Percentiles rank a stretch among this genome's conserved stretches.
These are phyloP conservation scores for Liopterus haemorrhoidalis DNA, from an alignment of 2,888 invertebrate species.

Conservation along the genomic window DNA sequence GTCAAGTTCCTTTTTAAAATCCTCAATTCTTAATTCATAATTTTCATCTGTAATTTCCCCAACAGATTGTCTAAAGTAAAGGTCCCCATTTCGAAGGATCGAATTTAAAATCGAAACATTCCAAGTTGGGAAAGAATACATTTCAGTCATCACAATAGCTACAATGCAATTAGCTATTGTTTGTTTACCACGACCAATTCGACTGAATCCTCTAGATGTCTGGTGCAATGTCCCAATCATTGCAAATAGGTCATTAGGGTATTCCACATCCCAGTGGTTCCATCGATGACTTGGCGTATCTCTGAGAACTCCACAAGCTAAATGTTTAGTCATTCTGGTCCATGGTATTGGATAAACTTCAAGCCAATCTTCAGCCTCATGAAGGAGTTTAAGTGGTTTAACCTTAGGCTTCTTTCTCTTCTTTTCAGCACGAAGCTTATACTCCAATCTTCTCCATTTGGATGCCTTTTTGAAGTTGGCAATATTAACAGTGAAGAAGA, in stretches of 20 bases:
- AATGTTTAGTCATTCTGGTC: conserved; percentile 36
- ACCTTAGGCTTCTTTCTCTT: conserved; percentile 41
- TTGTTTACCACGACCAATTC: conserved; percentile 56
- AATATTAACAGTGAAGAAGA: conserved; percentile 55
- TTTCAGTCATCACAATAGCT: conserved; percentile 42
- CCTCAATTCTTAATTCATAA: conserved; percentile 54
- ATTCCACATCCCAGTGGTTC: conserved; percentile 66
- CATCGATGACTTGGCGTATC: conserved; percentile 44
- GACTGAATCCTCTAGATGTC: conserved; percentile 51
- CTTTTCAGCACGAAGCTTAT: conserved; percentile 48
- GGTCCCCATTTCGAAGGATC: conserved; percentile 54
- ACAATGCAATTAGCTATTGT: conserved; percentile 56
- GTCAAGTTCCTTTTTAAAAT: conserved; percentile 51
- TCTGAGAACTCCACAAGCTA: conserved; percentile 35
- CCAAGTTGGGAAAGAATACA: conserved; percentile 59
- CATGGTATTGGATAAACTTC: conserved; percentile 41
- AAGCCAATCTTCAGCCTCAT: conserved; percentile 43
- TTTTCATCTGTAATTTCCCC: conserved; percentile 48
- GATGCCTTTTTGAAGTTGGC: conserved; percentile 53
- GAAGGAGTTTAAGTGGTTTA: conserved; percentile 44
- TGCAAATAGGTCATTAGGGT: conserved; percentile 61
- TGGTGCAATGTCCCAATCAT: conserved; percentile 63
- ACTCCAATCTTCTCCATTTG: conserved; percentile 45
- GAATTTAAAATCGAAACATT: conserved; percentile 57
- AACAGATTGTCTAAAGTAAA: conserved; percentile 52